phyloP scores from a whole-genome alignment of 2,888 invertebrate genomes.

The Drosophila subquinaria region DNA sequence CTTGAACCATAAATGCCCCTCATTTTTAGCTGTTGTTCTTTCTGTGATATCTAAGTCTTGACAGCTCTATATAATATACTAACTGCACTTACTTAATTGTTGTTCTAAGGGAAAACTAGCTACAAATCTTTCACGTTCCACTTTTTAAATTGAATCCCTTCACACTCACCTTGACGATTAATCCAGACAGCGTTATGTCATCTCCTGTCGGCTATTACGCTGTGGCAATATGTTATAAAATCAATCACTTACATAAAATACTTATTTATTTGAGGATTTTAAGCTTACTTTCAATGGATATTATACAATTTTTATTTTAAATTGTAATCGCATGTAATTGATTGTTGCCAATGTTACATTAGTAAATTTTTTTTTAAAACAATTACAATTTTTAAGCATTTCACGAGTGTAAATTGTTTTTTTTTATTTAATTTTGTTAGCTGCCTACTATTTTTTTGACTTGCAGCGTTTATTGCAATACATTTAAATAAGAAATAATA shows the following conservation, averaged over 20 bases:
- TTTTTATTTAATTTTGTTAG: too few species aligned
- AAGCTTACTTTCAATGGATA: neutral
- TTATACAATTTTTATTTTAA: neutral
- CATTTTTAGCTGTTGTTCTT: neutral
- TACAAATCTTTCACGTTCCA: too few species aligned
- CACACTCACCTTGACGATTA: too few species aligned
- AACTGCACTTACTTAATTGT: too few species aligned
- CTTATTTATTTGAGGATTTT: neutral
- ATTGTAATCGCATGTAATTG: neutral
- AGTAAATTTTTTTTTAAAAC: too few species aligned
- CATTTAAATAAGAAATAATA: too few species aligned
- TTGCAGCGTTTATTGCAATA: too few species aligned
- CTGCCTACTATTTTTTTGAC: too few species aligned
- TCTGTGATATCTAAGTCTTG: constrained; percentile 2
- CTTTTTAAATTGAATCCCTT: too few species aligned
- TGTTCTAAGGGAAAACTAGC: too few species aligned
- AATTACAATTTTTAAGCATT: too few species aligned
- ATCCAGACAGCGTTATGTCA: neutral
- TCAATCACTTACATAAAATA: neutral
- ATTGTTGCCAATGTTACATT: neutral
- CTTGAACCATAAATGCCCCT: constrained; percentile 34
- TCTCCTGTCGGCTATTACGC: neutral
- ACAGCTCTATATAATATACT: neutral
- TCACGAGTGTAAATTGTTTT: too few species aligned
- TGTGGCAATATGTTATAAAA: neutral